These are phyloP conservation scores for Crenichthys baileyi DNA, from an alignment of 2,797 vertebrate genomes.

Conservation along the genomic window DNA sequence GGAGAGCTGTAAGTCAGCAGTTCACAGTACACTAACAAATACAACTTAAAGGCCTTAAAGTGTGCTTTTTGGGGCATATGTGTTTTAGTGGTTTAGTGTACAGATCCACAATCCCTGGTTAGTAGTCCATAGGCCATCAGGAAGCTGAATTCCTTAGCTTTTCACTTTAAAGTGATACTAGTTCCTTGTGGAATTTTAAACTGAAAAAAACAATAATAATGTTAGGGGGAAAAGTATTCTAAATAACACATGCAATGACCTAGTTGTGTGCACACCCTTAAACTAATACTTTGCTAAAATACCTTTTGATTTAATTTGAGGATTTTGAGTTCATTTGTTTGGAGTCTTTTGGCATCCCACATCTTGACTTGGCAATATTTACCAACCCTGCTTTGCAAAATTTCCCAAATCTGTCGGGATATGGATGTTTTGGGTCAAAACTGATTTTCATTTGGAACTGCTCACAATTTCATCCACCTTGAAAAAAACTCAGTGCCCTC, in stretches of 20 bases:
- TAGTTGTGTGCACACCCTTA: too few relatives aligned
- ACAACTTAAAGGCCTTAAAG: not conserved
- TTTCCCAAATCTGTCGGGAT: not conserved
- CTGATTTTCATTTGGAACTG: not conserved
- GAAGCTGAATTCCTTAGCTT: not conserved
- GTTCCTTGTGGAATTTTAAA: not conserved
- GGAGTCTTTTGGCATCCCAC: not conserved
- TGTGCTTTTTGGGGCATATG: too few relatives aligned
- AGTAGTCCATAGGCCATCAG: not conserved
- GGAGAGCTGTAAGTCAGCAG: conserved; percentile 67
- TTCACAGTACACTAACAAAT: conserved; percentile 14
- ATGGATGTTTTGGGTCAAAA: not conserved
- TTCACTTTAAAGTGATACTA: not conserved
- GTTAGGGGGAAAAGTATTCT: not conserved
- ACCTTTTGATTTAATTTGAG: not conserved
- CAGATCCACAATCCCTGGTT: too few relatives aligned
- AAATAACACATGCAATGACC: not conserved
- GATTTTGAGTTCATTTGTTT: not conserved
- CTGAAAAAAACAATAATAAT: not conserved
- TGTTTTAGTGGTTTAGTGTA: too few relatives aligned
- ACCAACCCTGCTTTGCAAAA: not conserved
- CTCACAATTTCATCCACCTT: not conserved
- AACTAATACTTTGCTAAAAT: not conserved
- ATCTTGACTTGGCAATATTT: not conserved
- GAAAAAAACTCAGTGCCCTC: too few relatives aligned